phyloP scores from a whole-genome alignment of 2,888 invertebrate genomes.

The Spisula solida region DNA sequence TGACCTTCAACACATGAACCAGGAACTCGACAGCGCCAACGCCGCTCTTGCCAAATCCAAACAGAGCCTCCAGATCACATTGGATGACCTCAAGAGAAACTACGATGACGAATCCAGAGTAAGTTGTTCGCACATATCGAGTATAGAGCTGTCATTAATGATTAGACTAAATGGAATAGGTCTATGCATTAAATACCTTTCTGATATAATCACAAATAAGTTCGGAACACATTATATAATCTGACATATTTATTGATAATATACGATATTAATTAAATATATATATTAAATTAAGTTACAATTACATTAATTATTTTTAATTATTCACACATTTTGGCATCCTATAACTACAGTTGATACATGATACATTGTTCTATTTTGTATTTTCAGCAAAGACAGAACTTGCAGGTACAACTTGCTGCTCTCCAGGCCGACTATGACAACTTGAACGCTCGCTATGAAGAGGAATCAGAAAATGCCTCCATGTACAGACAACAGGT shows the following conservation, averaged over 20 bases:
- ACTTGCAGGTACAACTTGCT: slow-evolving; percentile 84
- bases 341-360: not conserved
- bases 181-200: too few relatives aligned
- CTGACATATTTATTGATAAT: too few relatives aligned
- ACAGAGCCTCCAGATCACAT: slow-evolving; percentile 82
- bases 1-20: slow-evolving; percentile 91
- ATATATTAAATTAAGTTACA: too few relatives aligned
- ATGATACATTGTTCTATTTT: not conserved
- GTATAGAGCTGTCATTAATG: too few relatives aligned
- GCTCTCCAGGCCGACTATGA: slow-evolving; percentile 87
- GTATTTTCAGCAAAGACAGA: slow-evolving; percentile 84
- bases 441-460: slow-evolving; percentile 95
- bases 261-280: too few relatives aligned
- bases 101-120: slow-evolving; percentile 87
- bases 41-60: slow-evolving; percentile 98
- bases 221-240: too few relatives aligned
- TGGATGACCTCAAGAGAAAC: slow-evolving; percentile 86
- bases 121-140: slow-evolving; percentile 52
- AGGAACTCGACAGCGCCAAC: slow-evolving; percentile 97
- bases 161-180: too few relatives aligned
- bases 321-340: not conserved
- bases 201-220: too few relatives aligned
- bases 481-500: slow-evolving; percentile 95
- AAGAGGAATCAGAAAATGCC: slow-evolving; percentile 99
- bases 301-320: too few relatives aligned